Percentiles rank a stretch among this genome's conserved stretches.
These are phyloP conservation scores for Drosophila anceps DNA, from an alignment of 2,888 invertebrate genomes.

Conservation along the genomic window DNA sequence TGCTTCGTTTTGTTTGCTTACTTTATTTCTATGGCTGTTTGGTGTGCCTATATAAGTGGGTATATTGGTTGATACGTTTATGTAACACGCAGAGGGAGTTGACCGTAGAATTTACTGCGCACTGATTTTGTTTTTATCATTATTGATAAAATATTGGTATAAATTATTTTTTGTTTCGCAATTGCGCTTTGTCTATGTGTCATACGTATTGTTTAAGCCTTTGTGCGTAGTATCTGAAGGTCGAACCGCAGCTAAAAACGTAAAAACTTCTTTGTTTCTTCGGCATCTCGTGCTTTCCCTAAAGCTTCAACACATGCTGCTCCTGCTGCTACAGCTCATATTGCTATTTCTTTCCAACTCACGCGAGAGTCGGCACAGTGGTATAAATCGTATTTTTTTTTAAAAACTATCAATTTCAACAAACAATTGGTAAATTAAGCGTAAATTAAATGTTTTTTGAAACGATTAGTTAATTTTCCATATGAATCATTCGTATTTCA, in stretches of 20 bases:
- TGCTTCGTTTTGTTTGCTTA: slow-evolving; percentile 48
- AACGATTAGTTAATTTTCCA: slow-evolving; percentile 35
- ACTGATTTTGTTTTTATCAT: slow-evolving; percentile 1
- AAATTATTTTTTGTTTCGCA: not conserved
- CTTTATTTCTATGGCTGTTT: slow-evolving; percentile 27
- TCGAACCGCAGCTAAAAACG: not conserved
- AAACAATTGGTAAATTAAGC: not conserved
- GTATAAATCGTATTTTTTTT: slow-evolving; percentile 15
- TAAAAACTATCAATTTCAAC: slow-evolving; percentile 1
- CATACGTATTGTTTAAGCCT: not conserved
- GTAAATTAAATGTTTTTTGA: slow-evolving; percentile 12
- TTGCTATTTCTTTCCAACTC: slow-evolving; percentile 30
- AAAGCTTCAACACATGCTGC: slow-evolving; percentile 45
- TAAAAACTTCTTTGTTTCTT: slow-evolving; percentile 34
- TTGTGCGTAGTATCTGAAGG: slow-evolving; percentile 25
- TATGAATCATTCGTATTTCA: slow-evolving; percentile 49
- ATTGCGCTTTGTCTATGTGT: not conserved
- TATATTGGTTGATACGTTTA: slow-evolving; percentile 10
- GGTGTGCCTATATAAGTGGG: slow-evolving; percentile 16
- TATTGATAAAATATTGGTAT: not conserved
- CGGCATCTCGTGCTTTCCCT: slow-evolving; percentile 59
- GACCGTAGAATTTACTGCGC: slow-evolving; percentile 6
- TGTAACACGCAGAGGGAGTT: not conserved
- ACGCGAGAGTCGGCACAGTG: slow-evolving; percentile 52
- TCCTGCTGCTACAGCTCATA: slow-evolving; percentile 19